phyloP scores from a whole-genome alignment of 2,797 vertebrate genomes.

The Onychomys torridus region DNA sequence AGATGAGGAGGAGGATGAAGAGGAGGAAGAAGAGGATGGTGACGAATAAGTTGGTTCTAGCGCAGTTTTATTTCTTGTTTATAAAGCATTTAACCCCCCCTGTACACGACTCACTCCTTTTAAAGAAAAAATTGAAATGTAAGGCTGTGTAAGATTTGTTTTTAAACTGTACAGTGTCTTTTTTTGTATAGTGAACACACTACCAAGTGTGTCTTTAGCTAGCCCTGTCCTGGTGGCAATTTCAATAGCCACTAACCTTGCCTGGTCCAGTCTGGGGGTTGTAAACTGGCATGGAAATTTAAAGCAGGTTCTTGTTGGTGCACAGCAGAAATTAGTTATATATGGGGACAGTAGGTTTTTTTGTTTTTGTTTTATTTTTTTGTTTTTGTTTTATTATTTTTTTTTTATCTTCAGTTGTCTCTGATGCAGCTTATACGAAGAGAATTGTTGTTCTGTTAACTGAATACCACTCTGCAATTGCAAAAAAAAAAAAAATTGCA shows the following conservation, averaged over 20 bases:
- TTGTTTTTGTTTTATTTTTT: too few relatives aligned
- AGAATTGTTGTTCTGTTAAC: too few relatives aligned
- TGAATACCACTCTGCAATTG: too few relatives aligned
- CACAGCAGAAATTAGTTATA: conserved; percentile 93
- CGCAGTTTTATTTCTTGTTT: too few relatives aligned
- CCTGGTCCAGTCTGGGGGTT: conserved; percentile 93
- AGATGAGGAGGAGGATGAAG: too few relatives aligned
- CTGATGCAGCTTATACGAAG: too few relatives aligned
- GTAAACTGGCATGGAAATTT: conserved; percentile 93
- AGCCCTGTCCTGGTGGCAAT: conserved; percentile 92
- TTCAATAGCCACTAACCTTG: conserved; percentile 94
- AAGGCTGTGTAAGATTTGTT: conserved; percentile 95
- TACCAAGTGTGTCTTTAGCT: conserved; percentile 95
- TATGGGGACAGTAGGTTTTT: not conserved
- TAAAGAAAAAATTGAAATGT: not conserved
- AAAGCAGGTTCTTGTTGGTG: conserved; percentile 94
- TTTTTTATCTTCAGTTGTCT: too few relatives aligned
- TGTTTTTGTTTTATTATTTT: too few relatives aligned
- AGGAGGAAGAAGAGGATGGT: too few relatives aligned
- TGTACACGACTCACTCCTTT: too few relatives aligned
- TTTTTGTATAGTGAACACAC: conserved; percentile 98
- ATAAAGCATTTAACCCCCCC: too few relatives aligned
- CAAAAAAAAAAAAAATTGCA: not conserved
- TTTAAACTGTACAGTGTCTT: conserved; percentile 97
- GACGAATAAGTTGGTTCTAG: too few relatives aligned